phyloP scores from a whole-genome alignment of 2,797 vertebrate genomes.

The Scomberomorus guttatus region DNA sequence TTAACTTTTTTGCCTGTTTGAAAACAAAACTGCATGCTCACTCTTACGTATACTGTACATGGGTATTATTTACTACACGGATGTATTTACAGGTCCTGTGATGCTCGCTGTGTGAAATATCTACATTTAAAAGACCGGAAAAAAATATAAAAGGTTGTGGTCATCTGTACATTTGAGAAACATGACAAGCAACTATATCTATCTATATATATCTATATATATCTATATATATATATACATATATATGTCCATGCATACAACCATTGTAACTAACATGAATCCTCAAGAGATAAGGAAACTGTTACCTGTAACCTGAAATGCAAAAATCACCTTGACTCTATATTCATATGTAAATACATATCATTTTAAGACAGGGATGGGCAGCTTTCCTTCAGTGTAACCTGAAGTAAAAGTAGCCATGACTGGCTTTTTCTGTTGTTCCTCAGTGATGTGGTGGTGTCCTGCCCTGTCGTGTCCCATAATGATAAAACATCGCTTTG shows the following conservation, averaged over 20 bases:
- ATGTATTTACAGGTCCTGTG: conserved; percentile 34
- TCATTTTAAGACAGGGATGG: neutral
- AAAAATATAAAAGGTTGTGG: conserved; percentile 23
- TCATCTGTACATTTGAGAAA: conserved; percentile 19
- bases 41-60: conserved; percentile 24
- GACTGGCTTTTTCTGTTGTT: conserved; percentile 1
- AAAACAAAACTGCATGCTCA: neutral
- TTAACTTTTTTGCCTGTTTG: neutral
- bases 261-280: conserved; percentile 17
- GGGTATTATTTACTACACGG: conserved; percentile 18
- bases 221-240: neutral
- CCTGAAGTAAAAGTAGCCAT: neutral
- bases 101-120: conserved; percentile 13
- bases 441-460: conserved; percentile 7
- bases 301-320: conserved; percentile 25
- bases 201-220: neutral
- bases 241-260: neutral
- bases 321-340: conserved; percentile 9
- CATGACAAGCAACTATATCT: neutral
- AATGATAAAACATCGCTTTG: conserved; percentile 23
- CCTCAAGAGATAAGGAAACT: conserved; percentile 9
- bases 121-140: conserved; percentile 11
- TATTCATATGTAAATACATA: conserved; percentile 12
- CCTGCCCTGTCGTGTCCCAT: conserved; percentile 11
- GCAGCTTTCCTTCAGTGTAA: neutral